Percentiles rank a stretch among this genome's conserved stretches.
phyloP scores from a whole-genome alignment of 1,140 invertebrate genomes.

The Helicoverpa zea region DNA sequence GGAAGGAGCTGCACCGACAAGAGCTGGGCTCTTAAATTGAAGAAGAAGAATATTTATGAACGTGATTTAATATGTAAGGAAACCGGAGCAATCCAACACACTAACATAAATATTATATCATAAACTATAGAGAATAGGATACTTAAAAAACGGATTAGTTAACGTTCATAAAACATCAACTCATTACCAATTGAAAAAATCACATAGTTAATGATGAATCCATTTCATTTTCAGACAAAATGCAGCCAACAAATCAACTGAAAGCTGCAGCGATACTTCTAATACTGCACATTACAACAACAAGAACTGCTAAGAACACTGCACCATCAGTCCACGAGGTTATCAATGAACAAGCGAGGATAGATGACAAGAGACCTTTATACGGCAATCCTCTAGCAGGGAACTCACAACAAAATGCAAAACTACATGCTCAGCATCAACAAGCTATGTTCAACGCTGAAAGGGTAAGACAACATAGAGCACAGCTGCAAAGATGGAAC shows the following conservation, averaged over 20 bases:
- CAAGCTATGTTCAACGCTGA: constrained; percentile 84
- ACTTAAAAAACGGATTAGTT: too few relatives aligned
- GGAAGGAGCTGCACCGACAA: too few relatives aligned
- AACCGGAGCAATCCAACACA: neutral
- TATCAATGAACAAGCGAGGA: constrained; percentile 78
- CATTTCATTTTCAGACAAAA: constrained; percentile 68
- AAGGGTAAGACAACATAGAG: constrained; percentile 77
- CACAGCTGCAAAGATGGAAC: constrained; percentile 76
- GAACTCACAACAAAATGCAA: constrained; percentile 75
- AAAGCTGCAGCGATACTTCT: constrained; percentile 57
- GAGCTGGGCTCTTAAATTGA: too few relatives aligned
- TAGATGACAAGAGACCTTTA: constrained; percentile 70
- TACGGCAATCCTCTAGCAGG: constrained; percentile 80
- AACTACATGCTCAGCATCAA: constrained; percentile 77
- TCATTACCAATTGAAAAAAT: too few relatives aligned
- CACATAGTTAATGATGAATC: neutral
- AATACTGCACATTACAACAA: constrained; percentile 58
- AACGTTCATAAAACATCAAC: too few relatives aligned
- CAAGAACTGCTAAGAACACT: constrained; percentile 65
- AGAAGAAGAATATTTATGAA: too few relatives aligned
- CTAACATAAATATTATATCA: neutral
- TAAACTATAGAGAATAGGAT: too few relatives aligned
- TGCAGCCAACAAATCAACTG: constrained; percentile 53
- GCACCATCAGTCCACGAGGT: constrained; percentile 76
- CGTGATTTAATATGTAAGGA: neutral